Evolutionary conservation across 2,888 invertebrate species (phyloP), one percentile per base, ranked within the genome.

Genomic region (Harmothoe impar): DNA sequence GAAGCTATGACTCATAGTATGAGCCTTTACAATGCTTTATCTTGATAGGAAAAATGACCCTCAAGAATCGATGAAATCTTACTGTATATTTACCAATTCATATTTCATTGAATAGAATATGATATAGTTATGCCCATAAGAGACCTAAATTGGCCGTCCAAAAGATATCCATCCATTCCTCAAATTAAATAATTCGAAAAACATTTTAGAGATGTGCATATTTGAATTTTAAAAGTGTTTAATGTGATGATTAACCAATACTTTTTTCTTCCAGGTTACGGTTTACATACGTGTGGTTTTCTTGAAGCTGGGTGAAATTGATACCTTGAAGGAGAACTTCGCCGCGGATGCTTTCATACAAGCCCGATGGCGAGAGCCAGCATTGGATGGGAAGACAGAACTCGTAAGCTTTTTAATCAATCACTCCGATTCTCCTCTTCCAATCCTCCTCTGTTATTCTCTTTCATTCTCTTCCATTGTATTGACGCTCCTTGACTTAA

Each of bases 251-350:
- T 72, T 15, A 72, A 72, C 25, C 31, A 29, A 29, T 72, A 29
- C 25, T 29, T 25, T 17, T 72, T 25, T 29, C 72, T 72, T 17
- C 29, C 94, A 95, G 95, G 94, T 95, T 23, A 94, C 94, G 90
- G 95, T 95, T 7, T 95, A 95, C 91, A 94, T 95, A 78, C 94
- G 95, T 86, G 95, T 96, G 62, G 95, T 95, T 90, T 96, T 96
- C 92, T 94, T 95, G 91, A 96, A 96, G 92, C 94, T 96, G 52
- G 96, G 96, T 20, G 96, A 96, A 93, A 96, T 96, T 35, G 96
- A 96, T 92, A 96, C 96, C 0, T 92, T 95, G 31, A 95, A 95
- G 91, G 95, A 96, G 93, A 95, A 95, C 90, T 96, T 95, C 91
- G 94, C 94, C 56, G 96, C 95, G 85, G 90, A 90, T 31, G 90